Evolutionary conservation across 2,113 vertebrate genomes (phyloP).

Genomic region (Hydropotes inermis): DNA sequence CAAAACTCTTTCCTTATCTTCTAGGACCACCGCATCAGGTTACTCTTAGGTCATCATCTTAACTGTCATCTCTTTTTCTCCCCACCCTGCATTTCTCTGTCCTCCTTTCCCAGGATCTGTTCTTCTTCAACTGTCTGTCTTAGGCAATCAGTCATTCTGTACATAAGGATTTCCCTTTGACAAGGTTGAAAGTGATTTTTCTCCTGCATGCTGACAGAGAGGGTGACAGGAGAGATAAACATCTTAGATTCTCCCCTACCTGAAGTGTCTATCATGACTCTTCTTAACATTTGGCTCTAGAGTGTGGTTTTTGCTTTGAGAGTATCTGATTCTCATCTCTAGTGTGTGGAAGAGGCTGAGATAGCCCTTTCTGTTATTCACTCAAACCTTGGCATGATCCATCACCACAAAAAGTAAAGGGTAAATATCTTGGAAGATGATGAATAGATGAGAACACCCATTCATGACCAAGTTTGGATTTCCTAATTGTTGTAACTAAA

Average conservation of each 20-base stretch:
- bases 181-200: neutral
- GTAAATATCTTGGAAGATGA: neutral
- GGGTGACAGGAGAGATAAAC: neutral
- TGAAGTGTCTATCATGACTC: neutral
- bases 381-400: neutral
- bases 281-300: neutral
- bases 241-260: neutral
- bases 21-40: neutral
- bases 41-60: neutral
- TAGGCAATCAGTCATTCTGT: neutral
- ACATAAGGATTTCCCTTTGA: neutral
- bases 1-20: neutral
- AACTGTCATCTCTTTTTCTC: neutral
- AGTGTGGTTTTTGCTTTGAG: neutral
- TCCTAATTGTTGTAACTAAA: neutral
- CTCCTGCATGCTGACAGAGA: neutral
- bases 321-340: neutral
- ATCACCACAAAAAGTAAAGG: neutral
- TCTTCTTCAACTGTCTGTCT: neutral
- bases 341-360: neutral
- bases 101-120: neutral
- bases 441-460: neutral
- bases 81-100: neutral
- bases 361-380: neutral
- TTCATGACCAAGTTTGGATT: neutral